Conservation (phyloP, 2,113 vertebrate species). For the Cromileptes altivelis region DNA sequence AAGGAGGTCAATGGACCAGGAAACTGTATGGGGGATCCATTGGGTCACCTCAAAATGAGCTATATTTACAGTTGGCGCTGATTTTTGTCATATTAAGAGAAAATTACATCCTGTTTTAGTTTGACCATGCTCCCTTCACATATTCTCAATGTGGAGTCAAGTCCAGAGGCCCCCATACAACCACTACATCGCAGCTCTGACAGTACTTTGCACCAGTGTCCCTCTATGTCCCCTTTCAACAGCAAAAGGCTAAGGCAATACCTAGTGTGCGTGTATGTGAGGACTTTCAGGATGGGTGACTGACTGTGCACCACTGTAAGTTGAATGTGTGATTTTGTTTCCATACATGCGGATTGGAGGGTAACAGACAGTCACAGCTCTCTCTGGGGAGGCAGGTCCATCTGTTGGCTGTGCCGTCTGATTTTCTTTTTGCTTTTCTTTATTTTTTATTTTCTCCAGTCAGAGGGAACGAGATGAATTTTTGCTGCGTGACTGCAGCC, state of each 20-base stretch:
- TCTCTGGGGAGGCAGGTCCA: constrained; percentile 52
- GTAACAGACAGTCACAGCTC: constrained; percentile 47
- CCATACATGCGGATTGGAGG: neutral
- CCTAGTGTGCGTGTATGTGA: no score
- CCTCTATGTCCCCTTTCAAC: no score
- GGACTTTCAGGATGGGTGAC: neutral
- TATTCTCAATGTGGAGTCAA: no score
- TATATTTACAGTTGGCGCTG: neutral
- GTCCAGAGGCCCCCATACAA: no score
- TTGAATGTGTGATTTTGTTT: neutral
- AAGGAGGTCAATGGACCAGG: constrained; percentile 29
- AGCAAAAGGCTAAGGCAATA: no score
- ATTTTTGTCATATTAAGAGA: neutral
- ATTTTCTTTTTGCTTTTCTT: constrained; percentile 52
- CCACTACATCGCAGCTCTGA: no score
- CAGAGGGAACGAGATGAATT: constrained; percentile 54
- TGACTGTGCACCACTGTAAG: neutral
- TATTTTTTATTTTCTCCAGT: constrained; percentile 29
- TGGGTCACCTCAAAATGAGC: neutral
- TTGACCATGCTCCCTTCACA: no score
- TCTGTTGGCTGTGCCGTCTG: constrained; percentile 57
- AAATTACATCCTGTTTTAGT: no score
- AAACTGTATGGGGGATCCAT: neutral
- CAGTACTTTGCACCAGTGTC: no score
- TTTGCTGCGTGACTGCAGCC: constrained; percentile 56